Percentiles rank a stretch among this genome's conserved stretches.
phyloP scores from a whole-genome alignment of 2,113 vertebrate genomes.

The Probosciger aterrimus region DNA sequence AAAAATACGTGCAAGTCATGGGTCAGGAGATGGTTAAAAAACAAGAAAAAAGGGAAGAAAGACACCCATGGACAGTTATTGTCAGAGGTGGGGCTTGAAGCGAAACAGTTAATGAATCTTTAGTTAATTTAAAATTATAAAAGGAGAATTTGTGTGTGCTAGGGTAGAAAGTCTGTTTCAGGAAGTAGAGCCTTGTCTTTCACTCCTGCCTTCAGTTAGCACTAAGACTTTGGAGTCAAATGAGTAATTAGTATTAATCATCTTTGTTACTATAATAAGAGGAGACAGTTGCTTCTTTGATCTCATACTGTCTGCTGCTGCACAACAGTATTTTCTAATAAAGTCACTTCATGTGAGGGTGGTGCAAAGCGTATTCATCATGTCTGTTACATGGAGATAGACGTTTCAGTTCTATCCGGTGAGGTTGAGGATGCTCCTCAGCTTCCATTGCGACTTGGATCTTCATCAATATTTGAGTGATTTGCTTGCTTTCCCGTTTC shows the following conservation, averaged over 20 bases:
- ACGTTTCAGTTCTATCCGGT: background rate
- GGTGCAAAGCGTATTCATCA: background rate
- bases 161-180: background rate
- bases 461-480: background rate
- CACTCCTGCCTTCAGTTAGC: background rate
- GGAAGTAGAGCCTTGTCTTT: background rate
- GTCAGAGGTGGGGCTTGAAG: background rate
- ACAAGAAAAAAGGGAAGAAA: too few relatives aligned
- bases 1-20: background rate
- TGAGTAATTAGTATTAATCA: background rate
- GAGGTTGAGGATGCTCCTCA: background rate
- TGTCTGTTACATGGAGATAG: background rate
- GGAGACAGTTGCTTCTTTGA: background rate
- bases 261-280: background rate
- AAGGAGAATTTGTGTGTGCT: fast-evolving
- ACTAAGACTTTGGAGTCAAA: background rate
- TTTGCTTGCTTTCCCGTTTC: background rate
- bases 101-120: background rate
- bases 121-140: background rate
- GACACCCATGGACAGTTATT: background rate
- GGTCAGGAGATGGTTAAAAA: background rate
- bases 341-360: background rate
- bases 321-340: background rate
- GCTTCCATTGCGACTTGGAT: background rate
- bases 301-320: background rate